These are phyloP conservation scores for Cerastoderma edule DNA, from an alignment of 2,888 invertebrate species.

Conservation along the genomic window DNA sequence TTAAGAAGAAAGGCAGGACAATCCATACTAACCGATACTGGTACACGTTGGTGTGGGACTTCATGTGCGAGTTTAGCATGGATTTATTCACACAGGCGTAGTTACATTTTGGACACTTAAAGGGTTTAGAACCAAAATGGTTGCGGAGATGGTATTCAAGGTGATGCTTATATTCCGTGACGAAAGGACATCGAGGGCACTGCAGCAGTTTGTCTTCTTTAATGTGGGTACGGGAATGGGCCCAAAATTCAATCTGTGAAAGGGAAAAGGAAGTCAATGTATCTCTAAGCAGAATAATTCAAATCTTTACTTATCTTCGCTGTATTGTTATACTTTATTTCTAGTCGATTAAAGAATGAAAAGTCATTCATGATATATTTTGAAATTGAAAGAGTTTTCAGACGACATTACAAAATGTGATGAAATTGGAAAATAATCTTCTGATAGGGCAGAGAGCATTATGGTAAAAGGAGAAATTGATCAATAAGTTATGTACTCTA, in stretches of 20 bases:
- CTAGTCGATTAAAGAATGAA: not conserved
- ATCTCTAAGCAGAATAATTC: too few species aligned
- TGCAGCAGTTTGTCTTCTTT: slow-evolving; percentile 95
- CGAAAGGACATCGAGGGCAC: slow-evolving; percentile 97
- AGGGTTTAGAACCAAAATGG: slow-evolving; percentile 97
- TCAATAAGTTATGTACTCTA: too few species aligned
- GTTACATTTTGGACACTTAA: slow-evolving; percentile 93
- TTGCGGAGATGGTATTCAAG: slow-evolving; percentile 97
- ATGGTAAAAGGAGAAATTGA: slow-evolving; percentile 8
- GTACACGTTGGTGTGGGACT: slow-evolving; percentile 94
- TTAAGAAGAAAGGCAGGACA: not conserved
- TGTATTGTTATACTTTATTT: too few species aligned
- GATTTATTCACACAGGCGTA: slow-evolving; percentile 87
- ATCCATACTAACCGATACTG: slow-evolving; percentile 87
- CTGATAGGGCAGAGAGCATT: not conserved
- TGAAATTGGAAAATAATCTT: not conserved
- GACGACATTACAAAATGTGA: too few species aligned
- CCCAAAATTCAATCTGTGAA: slow-evolving; percentile 92
- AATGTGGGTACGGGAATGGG: slow-evolving; percentile 94
- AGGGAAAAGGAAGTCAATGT: not conserved
- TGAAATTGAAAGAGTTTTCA: too few species aligned
- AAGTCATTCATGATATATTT: not conserved
- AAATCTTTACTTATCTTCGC: too few species aligned
- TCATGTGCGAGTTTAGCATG: slow-evolving; percentile 99
- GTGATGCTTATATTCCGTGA: slow-evolving; percentile 99